These are phyloP conservation scores for Pelvicachromis taeniatus DNA, from an alignment of 2,113 vertebrate genomes.

Conservation along the genomic window DNA sequence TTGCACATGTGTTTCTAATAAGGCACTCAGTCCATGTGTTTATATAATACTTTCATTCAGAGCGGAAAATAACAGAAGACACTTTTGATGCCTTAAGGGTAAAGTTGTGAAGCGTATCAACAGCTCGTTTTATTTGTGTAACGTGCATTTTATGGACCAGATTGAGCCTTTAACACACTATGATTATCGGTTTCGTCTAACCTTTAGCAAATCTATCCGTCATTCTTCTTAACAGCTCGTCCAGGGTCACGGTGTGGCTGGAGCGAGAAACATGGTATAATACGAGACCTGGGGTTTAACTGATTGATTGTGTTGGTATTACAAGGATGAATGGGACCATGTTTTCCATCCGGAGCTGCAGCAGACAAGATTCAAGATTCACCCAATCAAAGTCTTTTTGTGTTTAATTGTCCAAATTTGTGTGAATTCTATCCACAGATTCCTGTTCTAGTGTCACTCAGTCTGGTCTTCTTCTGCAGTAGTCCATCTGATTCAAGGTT, in stretches of 20 bases:
- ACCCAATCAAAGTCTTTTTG: accelerated
- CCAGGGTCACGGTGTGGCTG: neutral
- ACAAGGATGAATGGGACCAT: neutral
- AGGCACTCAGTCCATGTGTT: neutral
- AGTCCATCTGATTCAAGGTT: neutral
- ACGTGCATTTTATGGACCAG: neutral
- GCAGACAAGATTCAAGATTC: neutral
- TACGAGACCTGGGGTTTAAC: neutral
- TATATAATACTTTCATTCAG: neutral
- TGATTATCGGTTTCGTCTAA: accelerated
- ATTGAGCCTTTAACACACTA: neutral
- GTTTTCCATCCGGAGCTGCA: neutral
- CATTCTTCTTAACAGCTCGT: neutral
- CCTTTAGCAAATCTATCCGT: neutral
- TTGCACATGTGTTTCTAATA: neutral
- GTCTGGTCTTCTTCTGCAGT: neutral
- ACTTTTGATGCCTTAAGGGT: neutral
- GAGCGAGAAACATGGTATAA: neutral
- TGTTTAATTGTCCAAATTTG: neutral
- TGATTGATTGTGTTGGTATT: neutral
- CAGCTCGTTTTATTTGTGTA: accelerated
- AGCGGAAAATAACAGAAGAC: neutral
- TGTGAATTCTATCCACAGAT: neutral
- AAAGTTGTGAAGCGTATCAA: neutral
- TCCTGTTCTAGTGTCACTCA: neutral